A percentile compares a stretch with the other conserved stretches of the same genome.
Evolutionary conservation across 2,113 vertebrate genomes (phyloP).

Genomic region (Gymnocephalus cernua): DNA sequence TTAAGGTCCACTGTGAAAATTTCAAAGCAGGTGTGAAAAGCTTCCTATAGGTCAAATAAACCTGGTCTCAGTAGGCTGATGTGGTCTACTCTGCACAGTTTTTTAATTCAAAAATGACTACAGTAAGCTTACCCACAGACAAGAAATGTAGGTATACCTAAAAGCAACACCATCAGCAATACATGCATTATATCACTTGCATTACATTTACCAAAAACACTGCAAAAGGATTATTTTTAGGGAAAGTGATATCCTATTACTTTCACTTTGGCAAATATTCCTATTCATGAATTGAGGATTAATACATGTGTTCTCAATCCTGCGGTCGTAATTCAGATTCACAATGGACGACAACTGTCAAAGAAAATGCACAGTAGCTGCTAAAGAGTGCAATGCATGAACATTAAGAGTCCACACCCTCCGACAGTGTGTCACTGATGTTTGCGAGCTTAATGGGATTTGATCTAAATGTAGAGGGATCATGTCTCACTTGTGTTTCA

Average conservation of each 20-base stretch:
- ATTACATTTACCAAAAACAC: background rate
- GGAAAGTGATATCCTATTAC: background rate
- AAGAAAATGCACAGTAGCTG: constrained; percentile 12
- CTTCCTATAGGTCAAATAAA: constrained; percentile 70
- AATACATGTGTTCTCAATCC: background rate
- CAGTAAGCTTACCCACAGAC: background rate
- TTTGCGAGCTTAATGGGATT: constrained; percentile 82
- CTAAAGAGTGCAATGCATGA: constrained; percentile 29
- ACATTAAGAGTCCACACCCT: constrained; percentile 55
- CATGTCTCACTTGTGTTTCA: constrained; percentile 73
- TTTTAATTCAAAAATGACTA: constrained; percentile 17
- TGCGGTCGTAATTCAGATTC: background rate
- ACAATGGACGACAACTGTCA: constrained; percentile 1
- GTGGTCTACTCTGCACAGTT: constrained; percentile 22
- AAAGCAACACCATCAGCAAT: background rate
- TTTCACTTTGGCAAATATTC: background rate
- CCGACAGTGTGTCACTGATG: constrained; percentile 63
- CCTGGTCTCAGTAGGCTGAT: constrained; percentile 34
- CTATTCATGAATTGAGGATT: background rate
- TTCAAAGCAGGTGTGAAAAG: constrained; percentile 74
- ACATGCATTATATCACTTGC: background rate
- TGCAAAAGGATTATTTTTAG: background rate
- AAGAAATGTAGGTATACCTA: constrained; percentile 4
- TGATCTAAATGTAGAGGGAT: constrained; percentile 82
- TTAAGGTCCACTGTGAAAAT: constrained; percentile 68